Conservation (phyloP, 1,140 invertebrate genomes). For the Drosophila asahinai region DNA sequence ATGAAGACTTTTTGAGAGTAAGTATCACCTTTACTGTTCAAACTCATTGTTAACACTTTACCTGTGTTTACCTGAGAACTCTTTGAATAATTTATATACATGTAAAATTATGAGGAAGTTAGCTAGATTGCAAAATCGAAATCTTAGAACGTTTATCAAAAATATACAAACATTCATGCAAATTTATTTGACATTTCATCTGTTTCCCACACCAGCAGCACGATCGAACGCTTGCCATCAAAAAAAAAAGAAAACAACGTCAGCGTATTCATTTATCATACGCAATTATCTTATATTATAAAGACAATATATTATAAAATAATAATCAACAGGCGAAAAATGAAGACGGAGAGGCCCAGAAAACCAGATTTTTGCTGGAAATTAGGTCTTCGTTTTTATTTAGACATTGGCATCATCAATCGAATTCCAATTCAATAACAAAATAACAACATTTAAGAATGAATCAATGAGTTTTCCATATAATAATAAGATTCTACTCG, state of each 20-base stretch:
- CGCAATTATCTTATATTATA: slow-evolving; percentile 42
- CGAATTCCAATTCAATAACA: slow-evolving; percentile 22
- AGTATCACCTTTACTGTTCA: slow-evolving; percentile 6
- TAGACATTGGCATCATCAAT: slow-evolving; percentile 77
- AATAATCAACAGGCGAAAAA: slow-evolving; percentile 33
- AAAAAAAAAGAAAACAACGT: slow-evolving; percentile 21
- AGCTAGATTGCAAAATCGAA: not conserved
- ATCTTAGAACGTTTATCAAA: slow-evolving; percentile 16
- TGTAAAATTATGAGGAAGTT: slow-evolving; percentile 16
- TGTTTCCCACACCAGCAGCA: slow-evolving; percentile 29
- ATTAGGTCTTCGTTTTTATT: slow-evolving; percentile 83
- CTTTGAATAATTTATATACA: not conserved
- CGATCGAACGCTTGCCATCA: slow-evolving; percentile 17
- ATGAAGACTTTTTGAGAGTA: not conserved
- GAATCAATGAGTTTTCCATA: slow-evolving; percentile 57
- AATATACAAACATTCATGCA: slow-evolving; percentile 14
- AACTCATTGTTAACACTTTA: slow-evolving; percentile 12
- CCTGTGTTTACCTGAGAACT: not conserved
- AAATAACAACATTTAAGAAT: slow-evolving; percentile 43
- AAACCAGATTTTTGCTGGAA: slow-evolving; percentile 64
- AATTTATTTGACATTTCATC: slow-evolving; percentile 36
- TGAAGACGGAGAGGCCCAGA: slow-evolving; percentile 28
- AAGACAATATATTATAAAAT: slow-evolving; percentile 45
- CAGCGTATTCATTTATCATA: slow-evolving; percentile 31
- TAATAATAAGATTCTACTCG: slow-evolving; percentile 14